Evolutionary conservation across 2,113 vertebrate genomes (phyloP), one percentile per base, ranked within the genome.

Genomic region (Gallinago jamesoni): DNA sequence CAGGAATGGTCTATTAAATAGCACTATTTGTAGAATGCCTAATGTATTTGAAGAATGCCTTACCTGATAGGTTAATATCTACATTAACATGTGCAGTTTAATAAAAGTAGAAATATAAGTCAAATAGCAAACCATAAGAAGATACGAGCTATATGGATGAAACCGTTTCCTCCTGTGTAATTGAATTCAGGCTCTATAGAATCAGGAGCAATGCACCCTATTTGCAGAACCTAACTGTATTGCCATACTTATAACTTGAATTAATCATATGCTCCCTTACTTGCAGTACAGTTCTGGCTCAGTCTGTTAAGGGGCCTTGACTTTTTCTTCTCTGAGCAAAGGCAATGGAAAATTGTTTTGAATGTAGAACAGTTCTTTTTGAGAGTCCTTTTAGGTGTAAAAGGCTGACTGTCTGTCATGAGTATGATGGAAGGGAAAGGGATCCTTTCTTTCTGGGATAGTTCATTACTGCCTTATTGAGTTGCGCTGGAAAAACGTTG

Each of bases 81-180:
- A 33, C 17, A 52, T 92, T 88, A 72, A 64, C 53, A 48, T n/a
- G 33, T 67, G 33, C 83, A 76, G 62, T 33, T 39, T 47, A 92
- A 41, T 67, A 52, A n/a, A 91, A 84, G 41, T 27, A 48, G 41
- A 39, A 70, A 70, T 84, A 14, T 37, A 87, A 93, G 84, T 81
- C 85, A 90, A 85, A 68, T 21, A 88, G 43, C 47, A 92, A 90
- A 52, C 35, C 45, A 57, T 88, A 76, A 52, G 84, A 73, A 60
- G 59, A 76, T 76, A 68, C 17, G 37, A 88, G 45, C 70, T 87
- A 28, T 64, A 64, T 60, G 59, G 76, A 90, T 72, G 79, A 55
- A 90, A 96, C 35, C 62, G n/a, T 91, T 91, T 77, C 25, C 28
- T 89, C 43, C 84, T 41, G 28, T 84, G 64, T 81, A 94, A 81